Evolutionary conservation across 2,797 vertebrate species (phyloP), one percentile per base, ranked within the genome.

Genomic region (Chelmon rostratus): DNA sequence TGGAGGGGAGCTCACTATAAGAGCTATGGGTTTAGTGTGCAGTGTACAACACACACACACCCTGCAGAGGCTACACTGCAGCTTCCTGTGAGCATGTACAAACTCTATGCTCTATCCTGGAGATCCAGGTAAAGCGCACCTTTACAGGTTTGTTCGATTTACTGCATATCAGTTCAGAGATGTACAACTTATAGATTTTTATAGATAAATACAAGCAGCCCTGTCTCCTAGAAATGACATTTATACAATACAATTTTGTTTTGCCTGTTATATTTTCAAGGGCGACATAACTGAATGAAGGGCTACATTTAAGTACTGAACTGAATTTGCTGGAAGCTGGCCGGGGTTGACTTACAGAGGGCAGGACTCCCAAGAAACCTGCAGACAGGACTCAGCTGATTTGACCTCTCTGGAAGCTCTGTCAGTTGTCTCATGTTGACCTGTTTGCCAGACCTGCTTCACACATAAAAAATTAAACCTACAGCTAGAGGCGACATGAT

Each of bases 1-100:
- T 73, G 37, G 66, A 37, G 75, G 79, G 79, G 71, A 25, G 33
- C 66, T 76, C 23, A 64, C 35, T 15, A 37, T 40, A 77, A 78
- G 46, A 37, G 75, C 63, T 52, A 47, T 21, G 7, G 58, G 35
- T 11, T 23, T 8, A 25, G 12, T 28, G n/a, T 15, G 3, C 64
- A 66, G 44, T 38, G 46, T 40, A 11, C 31, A 63, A 42, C 23
- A 47, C 66, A 80, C 35, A 52, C 61, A 35, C 47, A 49, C 38
- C 12, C 6, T 79, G 37, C 50, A 33, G 5, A 61, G 35, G 9
- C 40, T 9, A 42, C 40, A n/a, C 35, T 53, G 12, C n/a, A 56
- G 33, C 8, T 7, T 18, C 28, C n/a, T 28, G 23, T 67, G 68
- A 46, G 37, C 28, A 47, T 31, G 38, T 7, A 15, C 52, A 38